These are phyloP conservation scores for Mimas tiliae DNA, from an alignment of 2,888 invertebrate species.

Conservation along the genomic window DNA sequence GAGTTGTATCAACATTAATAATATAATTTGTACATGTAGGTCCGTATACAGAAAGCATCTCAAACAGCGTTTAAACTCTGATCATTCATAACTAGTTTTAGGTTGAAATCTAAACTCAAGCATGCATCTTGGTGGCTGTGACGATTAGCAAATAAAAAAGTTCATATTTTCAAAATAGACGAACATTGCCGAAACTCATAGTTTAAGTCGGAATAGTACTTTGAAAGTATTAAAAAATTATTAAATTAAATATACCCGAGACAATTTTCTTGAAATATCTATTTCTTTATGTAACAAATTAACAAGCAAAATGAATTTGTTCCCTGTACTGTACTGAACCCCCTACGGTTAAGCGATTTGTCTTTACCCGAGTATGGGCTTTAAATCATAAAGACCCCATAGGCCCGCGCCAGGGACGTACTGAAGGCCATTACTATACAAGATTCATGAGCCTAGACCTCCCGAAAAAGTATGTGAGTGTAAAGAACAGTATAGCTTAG, in stretches of 20 bases:
- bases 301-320: slow-evolving; percentile 30
- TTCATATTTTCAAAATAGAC: too few relatives aligned
- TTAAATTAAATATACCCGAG: background rate
- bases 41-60: too few relatives aligned
- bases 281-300: slow-evolving; percentile 26
- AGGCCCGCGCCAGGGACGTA: slow-evolving; percentile 26
- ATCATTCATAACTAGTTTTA: too few relatives aligned
- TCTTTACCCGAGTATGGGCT: slow-evolving; percentile 39
- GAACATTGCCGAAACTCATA: too few relatives aligned
- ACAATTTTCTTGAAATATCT: slow-evolving; percentile 23
- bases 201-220: background rate
- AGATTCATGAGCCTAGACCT: background rate
- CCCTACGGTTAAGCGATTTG: slow-evolving; percentile 59
- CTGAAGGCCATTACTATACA: background rate
- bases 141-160: too few relatives aligned
- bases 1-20: too few relatives aligned
- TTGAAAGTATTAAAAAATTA: background rate
- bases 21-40: too few relatives aligned
- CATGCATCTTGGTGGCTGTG: too few relatives aligned
- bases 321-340: slow-evolving; percentile 35
- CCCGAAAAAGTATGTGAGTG: background rate
- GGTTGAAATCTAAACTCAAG: too few relatives aligned
- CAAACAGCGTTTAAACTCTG: too few relatives aligned
- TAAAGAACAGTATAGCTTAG: too few relatives aligned
- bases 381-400: slow-evolving; percentile 36